A percentile compares a stretch with the other conserved stretches of the same genome.
Conservation (phyloP, 2,888 invertebrate species). For the Drosophila meridiana region DNA sequence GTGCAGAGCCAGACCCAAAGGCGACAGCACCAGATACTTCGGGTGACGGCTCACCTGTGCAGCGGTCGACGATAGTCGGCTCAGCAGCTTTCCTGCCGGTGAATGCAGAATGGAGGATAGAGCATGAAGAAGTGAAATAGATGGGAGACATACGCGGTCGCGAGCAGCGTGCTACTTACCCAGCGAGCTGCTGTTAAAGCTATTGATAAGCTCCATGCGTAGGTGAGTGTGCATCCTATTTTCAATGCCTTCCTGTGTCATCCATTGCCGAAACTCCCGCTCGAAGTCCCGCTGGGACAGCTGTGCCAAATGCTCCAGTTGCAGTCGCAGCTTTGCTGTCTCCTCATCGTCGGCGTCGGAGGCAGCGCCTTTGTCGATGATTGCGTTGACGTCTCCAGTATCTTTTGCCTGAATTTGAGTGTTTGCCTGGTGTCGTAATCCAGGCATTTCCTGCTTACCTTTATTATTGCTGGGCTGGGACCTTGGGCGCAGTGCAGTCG, state of each 20-base stretch:
- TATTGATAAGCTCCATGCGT: slow-evolving; percentile 81
- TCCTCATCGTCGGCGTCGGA: slow-evolving; percentile 16
- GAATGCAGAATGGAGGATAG: background rate
- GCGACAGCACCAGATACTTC: slow-evolving; percentile 65
- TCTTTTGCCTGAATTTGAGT: background rate
- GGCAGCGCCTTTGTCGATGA: background rate
- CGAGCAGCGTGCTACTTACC: slow-evolving; percentile 67
- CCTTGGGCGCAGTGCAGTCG: background rate
- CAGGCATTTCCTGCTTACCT: background rate
- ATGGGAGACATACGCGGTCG: too few relatives aligned
- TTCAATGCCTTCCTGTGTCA: slow-evolving; percentile 82
- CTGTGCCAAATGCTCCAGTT: slow-evolving; percentile 77
- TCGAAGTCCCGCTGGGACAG: slow-evolving; percentile 83
- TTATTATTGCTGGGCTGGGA: slow-evolving; percentile 5
- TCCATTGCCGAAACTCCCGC: slow-evolving; percentile 82
- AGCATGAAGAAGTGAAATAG: background rate
- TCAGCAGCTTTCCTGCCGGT: slow-evolving; percentile 47
- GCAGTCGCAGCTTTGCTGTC: slow-evolving; percentile 46
- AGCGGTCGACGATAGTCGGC: slow-evolving; percentile 25
- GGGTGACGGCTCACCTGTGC: slow-evolving; percentile 16
- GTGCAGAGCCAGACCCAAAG: slow-evolving; percentile 79
- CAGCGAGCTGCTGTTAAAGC: slow-evolving; percentile 82
- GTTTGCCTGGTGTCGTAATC: background rate
- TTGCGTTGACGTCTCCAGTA: background rate
- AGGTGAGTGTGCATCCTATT: slow-evolving; percentile 81